Conservation (phyloP, 2,888 invertebrate genomes). For the Melinaea marsaeus region DNA sequence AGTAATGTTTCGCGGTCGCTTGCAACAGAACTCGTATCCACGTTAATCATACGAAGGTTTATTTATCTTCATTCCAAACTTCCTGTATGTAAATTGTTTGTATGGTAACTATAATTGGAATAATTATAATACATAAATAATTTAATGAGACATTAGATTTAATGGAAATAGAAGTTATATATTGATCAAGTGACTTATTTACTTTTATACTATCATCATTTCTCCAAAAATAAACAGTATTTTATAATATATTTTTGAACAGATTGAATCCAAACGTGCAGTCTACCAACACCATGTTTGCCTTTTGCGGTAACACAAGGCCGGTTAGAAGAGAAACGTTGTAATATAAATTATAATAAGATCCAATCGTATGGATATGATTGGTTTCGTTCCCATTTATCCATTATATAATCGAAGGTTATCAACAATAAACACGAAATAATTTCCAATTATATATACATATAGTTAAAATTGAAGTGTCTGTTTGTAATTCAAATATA, state of each 20-base stretch:
- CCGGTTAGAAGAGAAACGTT: conserved; percentile 24
- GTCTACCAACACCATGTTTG: conserved; percentile 19
- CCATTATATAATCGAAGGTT: conserved; percentile 1
- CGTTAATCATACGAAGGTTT: background rate
- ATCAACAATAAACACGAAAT: background rate
- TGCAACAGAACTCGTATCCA: conserved; percentile 31
- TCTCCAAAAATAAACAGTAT: background rate
- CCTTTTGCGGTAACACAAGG: conserved; percentile 27
- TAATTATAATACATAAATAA: background rate
- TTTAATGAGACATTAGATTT: background rate
- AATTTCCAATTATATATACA: too few species aligned
- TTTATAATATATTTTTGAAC: background rate
- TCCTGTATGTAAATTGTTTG: conserved; percentile 6
- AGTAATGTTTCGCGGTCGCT: conserved; percentile 59
- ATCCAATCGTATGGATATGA: conserved; percentile 1
- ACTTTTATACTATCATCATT: background rate
- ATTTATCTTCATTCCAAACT: conserved; percentile 4
- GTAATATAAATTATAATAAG: conserved; percentile 13
- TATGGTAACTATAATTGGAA: background rate
- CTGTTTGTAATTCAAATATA: too few species aligned
- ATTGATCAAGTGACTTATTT: too few species aligned
- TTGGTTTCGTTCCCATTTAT: background rate
- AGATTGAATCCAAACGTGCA: background rate
- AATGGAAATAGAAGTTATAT: too few species aligned
- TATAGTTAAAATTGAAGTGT: too few species aligned